Conservation (phyloP, 2,113 vertebrate genomes). For the Onychorhynchus coronatus region DNA sequence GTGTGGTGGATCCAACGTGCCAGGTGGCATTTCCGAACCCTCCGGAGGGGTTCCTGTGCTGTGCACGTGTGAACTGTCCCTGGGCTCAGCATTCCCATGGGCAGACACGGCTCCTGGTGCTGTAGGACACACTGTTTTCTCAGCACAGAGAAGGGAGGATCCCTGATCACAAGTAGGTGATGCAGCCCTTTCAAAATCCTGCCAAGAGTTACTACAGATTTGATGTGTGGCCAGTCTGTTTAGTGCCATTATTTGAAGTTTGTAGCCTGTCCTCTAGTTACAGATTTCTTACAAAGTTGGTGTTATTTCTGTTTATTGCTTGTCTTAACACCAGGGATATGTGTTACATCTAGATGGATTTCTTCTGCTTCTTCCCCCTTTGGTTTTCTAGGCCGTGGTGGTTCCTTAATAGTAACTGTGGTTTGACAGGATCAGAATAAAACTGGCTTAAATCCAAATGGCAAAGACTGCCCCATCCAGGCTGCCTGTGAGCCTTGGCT, state of each 20-base stretch:
- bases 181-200: not conserved
- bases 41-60: not conserved
- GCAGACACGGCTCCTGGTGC: not conserved
- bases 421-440: not conserved
- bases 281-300: not conserved
- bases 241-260: not conserved
- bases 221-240: not conserved
- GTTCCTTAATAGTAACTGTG: not conserved
- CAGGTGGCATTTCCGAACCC: not conserved
- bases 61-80: not conserved
- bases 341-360: not conserved
- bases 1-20: fast-evolving
- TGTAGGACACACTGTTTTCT: not conserved
- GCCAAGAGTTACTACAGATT: not conserved
- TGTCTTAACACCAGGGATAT: not conserved
- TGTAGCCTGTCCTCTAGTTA: not conserved
- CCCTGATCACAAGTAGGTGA: not conserved
- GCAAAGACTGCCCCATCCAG: not conserved
- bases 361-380: not conserved
- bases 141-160: not conserved
- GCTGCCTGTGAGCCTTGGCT: not conserved
- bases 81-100: not conserved
- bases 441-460: not conserved
- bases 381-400: not conserved
- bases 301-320: not conserved